Conservation (phyloP, 2,113 vertebrate species). For the Osmerus eperlanus region DNA sequence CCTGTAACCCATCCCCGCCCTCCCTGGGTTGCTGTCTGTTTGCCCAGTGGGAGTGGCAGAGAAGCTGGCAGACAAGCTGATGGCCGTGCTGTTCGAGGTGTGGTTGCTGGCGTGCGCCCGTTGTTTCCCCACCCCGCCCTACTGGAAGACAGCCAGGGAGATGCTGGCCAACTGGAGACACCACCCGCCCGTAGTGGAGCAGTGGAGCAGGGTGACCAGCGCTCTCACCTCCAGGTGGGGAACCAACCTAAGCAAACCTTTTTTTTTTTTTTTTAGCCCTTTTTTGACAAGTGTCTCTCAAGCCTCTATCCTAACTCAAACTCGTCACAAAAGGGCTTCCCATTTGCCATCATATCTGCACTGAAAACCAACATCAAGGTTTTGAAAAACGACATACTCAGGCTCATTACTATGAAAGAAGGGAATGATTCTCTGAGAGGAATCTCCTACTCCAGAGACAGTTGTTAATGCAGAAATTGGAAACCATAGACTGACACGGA, state of each 20-base stretch:
- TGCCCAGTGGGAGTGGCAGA: conserved; percentile 88
- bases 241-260: not conserved
- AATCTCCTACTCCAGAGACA: too few species aligned
- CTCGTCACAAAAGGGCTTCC: too few species aligned
- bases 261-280: too few species aligned
- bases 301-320: too few species aligned
- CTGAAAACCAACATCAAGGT: too few species aligned
- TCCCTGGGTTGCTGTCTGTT: conserved; percentile 21
- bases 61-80: conserved; percentile 88
- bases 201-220: conserved; percentile 94
- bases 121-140: conserved; percentile 93
- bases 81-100: conserved; percentile 93
- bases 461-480: too few species aligned
- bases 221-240: conserved; percentile 90
- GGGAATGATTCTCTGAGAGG: too few species aligned
- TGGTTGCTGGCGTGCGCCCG: conserved; percentile 90
- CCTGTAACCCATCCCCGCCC: not conserved
- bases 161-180: conserved; percentile 98
- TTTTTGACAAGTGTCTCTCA: too few species aligned
- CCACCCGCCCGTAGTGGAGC: conserved; percentile 94
- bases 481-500: too few species aligned
- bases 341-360: too few species aligned
- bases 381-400: too few species aligned
- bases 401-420: too few species aligned
- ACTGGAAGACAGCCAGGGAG: conserved; percentile 95